These are phyloP conservation scores for Gryllus longicercus DNA, from an alignment of 2,888 invertebrate species.

Conservation along the genomic window DNA sequence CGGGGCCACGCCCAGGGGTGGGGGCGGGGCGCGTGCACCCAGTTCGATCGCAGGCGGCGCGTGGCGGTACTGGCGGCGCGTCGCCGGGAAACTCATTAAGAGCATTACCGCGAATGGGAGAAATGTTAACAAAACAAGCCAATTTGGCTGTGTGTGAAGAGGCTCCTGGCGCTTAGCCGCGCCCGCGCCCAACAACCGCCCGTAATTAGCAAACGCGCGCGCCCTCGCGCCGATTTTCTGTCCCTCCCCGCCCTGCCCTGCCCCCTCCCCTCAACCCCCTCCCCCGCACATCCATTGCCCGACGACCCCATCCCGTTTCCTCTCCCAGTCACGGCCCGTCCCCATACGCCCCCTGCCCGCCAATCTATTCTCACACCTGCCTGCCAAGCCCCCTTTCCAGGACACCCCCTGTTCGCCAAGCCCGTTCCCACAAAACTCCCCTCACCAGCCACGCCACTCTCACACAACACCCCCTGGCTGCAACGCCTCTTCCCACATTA, in stretches of 20 bases:
- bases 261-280: too few species aligned
- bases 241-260: neutral
- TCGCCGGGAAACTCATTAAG: neutral
- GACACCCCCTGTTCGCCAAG: too few species aligned
- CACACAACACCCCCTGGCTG: too few species aligned
- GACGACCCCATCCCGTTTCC: neutral
- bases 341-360: neutral
- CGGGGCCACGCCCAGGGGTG: too few species aligned
- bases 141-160: conserved; percentile 7
- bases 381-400: too few species aligned
- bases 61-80: too few species aligned
- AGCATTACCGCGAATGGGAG: conserved; percentile 17
- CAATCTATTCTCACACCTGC: too few species aligned
- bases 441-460: too few species aligned
- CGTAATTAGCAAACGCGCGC: neutral
- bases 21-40: too few species aligned
- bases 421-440: too few species aligned
- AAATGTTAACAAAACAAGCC: neutral
- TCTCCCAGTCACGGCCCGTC: neutral
- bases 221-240: neutral
- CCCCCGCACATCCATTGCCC: neutral
- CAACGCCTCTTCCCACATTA: too few species aligned
- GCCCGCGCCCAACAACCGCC: neutral
- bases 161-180: neutral
- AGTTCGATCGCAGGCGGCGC: too few species aligned